Evolutionary conservation across 2,113 vertebrate genomes (phyloP).

Genomic region (Corythoichthys intestinalis): DNA sequence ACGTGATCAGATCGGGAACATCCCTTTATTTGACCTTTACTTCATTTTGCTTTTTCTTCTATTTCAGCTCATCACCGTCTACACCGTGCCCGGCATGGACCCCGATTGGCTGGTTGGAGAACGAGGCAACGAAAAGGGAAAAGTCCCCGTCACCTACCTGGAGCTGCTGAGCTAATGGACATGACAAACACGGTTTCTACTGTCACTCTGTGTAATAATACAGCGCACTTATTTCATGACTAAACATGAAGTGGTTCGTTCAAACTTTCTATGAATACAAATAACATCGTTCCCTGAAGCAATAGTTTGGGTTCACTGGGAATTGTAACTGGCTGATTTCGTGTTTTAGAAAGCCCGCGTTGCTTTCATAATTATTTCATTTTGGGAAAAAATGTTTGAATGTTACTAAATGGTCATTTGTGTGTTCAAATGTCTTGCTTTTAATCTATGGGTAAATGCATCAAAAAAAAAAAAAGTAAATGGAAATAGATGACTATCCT

Average conservation of each 20-base stretch:
- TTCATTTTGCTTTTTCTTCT: conserved; percentile 1
- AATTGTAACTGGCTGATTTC: not conserved
- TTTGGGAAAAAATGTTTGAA: not conserved
- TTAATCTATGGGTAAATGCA: not conserved
- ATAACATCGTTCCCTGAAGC: not conserved
- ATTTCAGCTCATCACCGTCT: conserved; percentile 88
- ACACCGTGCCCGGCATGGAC: conserved; percentile 94
- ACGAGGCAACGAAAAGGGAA: conserved; percentile 92
- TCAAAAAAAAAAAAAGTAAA: not conserved
- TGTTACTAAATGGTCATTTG: not conserved
- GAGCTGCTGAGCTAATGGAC: conserved; percentile 88
- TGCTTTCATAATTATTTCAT: not conserved
- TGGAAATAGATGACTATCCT: too few species aligned
- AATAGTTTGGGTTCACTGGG: not conserved
- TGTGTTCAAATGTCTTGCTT: not conserved
- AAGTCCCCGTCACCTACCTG: conserved; percentile 97
- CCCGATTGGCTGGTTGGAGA: conserved; percentile 96
- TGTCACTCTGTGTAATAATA: conserved; percentile 3
- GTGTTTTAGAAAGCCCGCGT: not conserved
- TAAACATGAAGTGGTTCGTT: not conserved
- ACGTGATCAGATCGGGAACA: too few species aligned
- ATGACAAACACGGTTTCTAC: not conserved
- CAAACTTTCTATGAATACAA: conserved; percentile 5
- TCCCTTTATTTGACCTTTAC: too few species aligned
- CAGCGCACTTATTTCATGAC: conserved; percentile 5